Evolutionary conservation across 1,140 invertebrate species (phyloP).

Genomic region (Theocolax elegans): DNA sequence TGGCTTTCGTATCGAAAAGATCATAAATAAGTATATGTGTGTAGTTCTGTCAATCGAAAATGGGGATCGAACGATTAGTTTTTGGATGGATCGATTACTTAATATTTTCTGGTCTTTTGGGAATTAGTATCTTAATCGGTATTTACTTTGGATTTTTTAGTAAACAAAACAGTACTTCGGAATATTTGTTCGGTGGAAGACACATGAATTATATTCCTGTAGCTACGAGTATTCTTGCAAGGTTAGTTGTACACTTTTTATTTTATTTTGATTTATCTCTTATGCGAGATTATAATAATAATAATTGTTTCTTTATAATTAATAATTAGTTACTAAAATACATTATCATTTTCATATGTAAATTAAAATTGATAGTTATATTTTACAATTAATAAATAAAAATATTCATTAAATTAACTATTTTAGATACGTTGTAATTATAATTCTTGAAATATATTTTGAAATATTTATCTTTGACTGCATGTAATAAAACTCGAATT

Average conservation of each 20-base stretch:
- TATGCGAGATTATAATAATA: neutral
- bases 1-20: no score
- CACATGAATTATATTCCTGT: conserved; percentile 84
- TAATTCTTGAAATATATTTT: no score
- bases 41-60: no score
- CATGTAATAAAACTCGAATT: no score
- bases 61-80: conserved; percentile 46
- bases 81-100: conserved; percentile 73
- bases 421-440: no score
- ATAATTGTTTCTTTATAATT: neutral
- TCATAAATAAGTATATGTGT: no score
- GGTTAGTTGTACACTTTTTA: conserved; percentile 69
- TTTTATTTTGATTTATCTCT: neutral
- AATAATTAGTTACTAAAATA: no score
- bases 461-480: no score
- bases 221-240: conserved; percentile 82
- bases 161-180: conserved; percentile 79
- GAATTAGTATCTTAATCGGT: conserved; percentile 79
- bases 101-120: conserved; percentile 76
- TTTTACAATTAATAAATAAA: conserved; percentile 70
- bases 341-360: no score
- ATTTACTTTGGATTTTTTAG: conserved; percentile 84
- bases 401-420: conserved; percentile 60
- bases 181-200: conserved; percentile 86
- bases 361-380: no score